These are phyloP conservation scores for Melanostoma mellinum DNA, from an alignment of 2,888 invertebrate species.

Conservation along the genomic window DNA sequence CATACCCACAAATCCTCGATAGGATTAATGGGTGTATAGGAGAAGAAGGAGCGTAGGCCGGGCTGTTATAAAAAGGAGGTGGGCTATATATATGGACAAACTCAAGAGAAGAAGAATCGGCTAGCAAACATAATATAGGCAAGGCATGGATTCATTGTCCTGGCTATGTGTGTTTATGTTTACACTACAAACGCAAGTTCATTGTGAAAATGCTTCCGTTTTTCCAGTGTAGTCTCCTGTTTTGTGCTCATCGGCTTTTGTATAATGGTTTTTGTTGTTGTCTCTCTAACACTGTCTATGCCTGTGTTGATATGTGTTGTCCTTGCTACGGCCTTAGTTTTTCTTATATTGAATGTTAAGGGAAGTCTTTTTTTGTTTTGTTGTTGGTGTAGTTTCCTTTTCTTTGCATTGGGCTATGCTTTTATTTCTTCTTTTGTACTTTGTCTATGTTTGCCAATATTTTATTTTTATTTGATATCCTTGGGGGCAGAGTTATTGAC, in stretches of 20 bases:
- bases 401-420: neutral
- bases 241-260: neutral
- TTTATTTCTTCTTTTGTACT: conserved; percentile 45
- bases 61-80: too few species aligned
- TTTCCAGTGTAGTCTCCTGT: conserved; percentile 32
- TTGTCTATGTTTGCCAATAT: conserved; percentile 67
- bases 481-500: conserved; percentile 66
- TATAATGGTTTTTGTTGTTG: conserved; percentile 18
- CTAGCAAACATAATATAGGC: conserved; percentile 5
- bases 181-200: conserved; percentile 50
- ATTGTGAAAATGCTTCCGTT: conserved; percentile 55
- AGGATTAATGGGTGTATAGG: conserved; percentile 25
- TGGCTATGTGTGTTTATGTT: conserved; percentile 51
- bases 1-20: conserved; percentile 21
- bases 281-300: neutral
- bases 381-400: conserved; percentile 6
- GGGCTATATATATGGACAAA: too few species aligned
- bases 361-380: conserved; percentile 27
- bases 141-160: conserved; percentile 17
- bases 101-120: neutral
- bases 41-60: neutral
- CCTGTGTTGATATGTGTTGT: conserved; percentile 23
- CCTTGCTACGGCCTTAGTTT: conserved; percentile 44
- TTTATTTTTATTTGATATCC: conserved; percentile 70
- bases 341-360: conserved; percentile 35